Evolutionary conservation across 2,797 vertebrate species (phyloP).

Genomic region (Macropus fuliginosus): DNA sequence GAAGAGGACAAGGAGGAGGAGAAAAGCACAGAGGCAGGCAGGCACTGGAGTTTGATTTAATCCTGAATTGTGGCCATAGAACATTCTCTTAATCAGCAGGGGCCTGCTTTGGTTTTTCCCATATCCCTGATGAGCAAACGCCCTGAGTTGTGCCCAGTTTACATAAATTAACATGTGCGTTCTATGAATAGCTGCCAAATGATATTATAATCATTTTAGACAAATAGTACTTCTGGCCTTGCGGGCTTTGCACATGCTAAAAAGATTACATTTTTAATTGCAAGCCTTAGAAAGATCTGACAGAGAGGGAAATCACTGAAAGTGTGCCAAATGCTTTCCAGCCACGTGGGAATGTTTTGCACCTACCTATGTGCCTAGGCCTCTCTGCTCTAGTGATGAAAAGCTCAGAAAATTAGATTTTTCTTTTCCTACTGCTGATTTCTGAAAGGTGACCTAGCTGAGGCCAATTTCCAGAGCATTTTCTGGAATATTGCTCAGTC

Average conservation of each 20-base stretch:
- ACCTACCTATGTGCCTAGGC: conserved; percentile 75
- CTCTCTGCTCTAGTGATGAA: conserved; percentile 78
- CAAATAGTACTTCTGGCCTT: conserved; percentile 77
- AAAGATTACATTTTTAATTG: conserved; percentile 85
- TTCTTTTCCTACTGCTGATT: conserved; percentile 56
- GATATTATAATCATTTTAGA: conserved; percentile 80
- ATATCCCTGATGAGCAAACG: conserved; percentile 68
- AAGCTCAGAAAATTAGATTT: conserved; percentile 68
- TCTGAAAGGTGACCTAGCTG: conserved; percentile 72
- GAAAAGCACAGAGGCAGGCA: neutral
- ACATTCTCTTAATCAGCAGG: conserved; percentile 58
- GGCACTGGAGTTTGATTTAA: conserved; percentile 68
- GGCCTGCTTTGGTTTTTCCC: conserved; percentile 64
- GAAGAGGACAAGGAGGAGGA: no score
- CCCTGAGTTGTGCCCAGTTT: conserved; percentile 79
- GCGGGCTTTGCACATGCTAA: conserved; percentile 80
- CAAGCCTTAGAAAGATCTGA: conserved; percentile 79
- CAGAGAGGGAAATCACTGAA: conserved; percentile 72
- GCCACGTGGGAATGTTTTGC: conserved; percentile 75
- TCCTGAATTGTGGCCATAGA: conserved; percentile 63
- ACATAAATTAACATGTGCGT: conserved; percentile 81
- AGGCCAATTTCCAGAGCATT: conserved; percentile 78
- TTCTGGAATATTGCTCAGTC: conserved; percentile 81
- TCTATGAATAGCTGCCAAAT: conserved; percentile 83
- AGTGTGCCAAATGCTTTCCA: conserved; percentile 78